These are phyloP conservation scores for Lophotis ruficrista DNA, from an alignment of 2,113 vertebrate genomes.

Conservation along the genomic window DNA sequence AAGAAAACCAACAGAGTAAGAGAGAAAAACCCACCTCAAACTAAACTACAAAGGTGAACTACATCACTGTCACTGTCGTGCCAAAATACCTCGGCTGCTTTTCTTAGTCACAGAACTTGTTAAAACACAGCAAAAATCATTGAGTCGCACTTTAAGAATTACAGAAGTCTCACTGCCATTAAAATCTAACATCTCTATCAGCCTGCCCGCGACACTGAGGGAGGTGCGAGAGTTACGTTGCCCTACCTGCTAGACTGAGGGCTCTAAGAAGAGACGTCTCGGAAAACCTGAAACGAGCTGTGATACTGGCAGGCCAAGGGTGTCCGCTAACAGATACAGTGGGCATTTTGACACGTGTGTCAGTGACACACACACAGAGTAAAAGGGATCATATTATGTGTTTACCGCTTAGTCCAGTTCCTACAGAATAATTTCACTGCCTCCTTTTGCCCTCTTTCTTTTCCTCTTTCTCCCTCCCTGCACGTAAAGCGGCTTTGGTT, in stretches of 20 bases:
- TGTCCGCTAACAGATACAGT: neutral
- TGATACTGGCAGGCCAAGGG: neutral
- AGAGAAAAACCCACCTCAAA: constrained; percentile 36
- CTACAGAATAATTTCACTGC: neutral
- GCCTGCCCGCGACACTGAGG: neutral
- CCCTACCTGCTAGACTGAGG: neutral
- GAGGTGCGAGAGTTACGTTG: neutral
- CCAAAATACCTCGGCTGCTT: constrained; percentile 28
- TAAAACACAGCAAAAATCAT: constrained; percentile 45
- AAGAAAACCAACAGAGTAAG: neutral
- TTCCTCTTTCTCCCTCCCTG: neutral
- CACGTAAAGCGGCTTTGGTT: neutral
- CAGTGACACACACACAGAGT: neutral
- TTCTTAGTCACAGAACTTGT: constrained; percentile 42
- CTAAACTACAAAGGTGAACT: constrained; percentile 42
- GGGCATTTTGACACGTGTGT: neutral
- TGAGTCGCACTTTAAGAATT: neutral
- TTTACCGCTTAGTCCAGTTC: neutral
- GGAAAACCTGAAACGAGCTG: neutral
- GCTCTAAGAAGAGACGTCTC: neutral
- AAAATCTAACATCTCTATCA: neutral
- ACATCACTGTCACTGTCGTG: neutral
- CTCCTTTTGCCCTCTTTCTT: neutral
- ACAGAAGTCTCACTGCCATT: neutral
- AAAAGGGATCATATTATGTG: neutral